phyloP scores from a whole-genome alignment of 37 sponge, comb jelly and placozoan genomes.

The Eunapius fragilis region DNA sequence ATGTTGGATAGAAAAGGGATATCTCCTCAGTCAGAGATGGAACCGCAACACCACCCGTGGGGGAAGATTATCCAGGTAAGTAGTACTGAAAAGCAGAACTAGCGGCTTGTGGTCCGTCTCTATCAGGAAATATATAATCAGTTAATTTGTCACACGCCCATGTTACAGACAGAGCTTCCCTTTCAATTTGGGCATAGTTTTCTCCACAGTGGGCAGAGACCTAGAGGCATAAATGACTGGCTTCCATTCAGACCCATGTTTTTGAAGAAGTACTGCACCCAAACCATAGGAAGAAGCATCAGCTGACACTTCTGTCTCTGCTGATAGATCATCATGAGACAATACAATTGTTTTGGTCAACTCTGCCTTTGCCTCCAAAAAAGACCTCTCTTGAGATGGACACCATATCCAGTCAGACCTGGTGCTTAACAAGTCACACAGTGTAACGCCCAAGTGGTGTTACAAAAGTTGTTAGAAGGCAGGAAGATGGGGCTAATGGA shows the following conservation, averaged over 20 bases:
- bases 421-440: too few species aligned
- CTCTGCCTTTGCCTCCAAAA: too few species aligned
- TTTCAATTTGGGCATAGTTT: neutral
- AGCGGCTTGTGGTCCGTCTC: neutral
- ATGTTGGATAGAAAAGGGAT: neutral
- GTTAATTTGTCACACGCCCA: neutral
- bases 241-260: neutral
- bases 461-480: too few species aligned
- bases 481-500: too few species aligned
- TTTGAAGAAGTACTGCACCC: neutral
- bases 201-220: neutral
- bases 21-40: neutral
- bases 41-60: neutral
- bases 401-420: too few species aligned
- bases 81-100: neutral
- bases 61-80: neutral
- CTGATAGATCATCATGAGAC: too few species aligned
- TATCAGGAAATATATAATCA: neutral
- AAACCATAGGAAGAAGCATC: neutral
- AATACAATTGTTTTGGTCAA: too few species aligned
- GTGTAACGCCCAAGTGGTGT: too few species aligned
- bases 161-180: neutral
- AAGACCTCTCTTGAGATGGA: too few species aligned
- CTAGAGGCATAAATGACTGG: neutral
- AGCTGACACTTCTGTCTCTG: too few species aligned